phyloP scores from a whole-genome alignment of 1,140 invertebrate genomes.

The Drosophila ercepeae region DNA sequence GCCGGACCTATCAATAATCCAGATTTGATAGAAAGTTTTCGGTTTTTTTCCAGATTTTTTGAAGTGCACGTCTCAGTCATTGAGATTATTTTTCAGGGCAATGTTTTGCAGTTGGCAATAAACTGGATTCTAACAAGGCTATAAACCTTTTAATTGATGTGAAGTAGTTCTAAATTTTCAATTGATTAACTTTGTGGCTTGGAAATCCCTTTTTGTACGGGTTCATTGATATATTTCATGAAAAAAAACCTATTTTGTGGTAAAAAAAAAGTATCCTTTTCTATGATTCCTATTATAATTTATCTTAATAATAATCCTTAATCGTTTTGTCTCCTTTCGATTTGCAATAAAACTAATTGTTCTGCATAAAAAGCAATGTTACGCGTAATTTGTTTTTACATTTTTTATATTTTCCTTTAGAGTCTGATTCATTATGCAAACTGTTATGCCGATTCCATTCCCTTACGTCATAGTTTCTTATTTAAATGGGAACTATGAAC shows the following conservation, averaged over 20 bases:
- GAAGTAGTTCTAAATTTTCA: neutral
- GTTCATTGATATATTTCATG: too few species aligned
- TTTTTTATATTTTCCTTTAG: neutral
- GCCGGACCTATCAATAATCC: constrained; percentile 28
- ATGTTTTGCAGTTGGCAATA: too few species aligned
- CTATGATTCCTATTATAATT: too few species aligned
- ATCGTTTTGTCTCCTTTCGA: too few species aligned
- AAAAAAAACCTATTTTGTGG: too few species aligned
- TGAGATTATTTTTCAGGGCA: neutral
- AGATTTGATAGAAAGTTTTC: constrained; percentile 23
- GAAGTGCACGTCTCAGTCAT: constrained; percentile 32
- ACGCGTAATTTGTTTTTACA: neutral
- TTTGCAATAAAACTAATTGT: neutral
- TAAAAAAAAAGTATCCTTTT: too few species aligned
- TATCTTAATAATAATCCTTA: too few species aligned
- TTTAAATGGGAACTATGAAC: constrained; percentile 5
- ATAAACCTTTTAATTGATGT: neutral
- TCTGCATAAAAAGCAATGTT: neutral
- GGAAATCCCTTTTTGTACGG: neutral
- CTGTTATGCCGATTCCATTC: neutral
- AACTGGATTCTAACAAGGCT: neutral
- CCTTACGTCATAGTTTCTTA: neutral
- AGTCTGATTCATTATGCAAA: constrained; percentile 26
- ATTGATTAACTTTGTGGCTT: neutral
- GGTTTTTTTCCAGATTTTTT: constrained; percentile 10